These are phyloP conservation scores for Hoplias malabaricus DNA, from an alignment of 2,113 vertebrate species.

Conservation along the genomic window DNA sequence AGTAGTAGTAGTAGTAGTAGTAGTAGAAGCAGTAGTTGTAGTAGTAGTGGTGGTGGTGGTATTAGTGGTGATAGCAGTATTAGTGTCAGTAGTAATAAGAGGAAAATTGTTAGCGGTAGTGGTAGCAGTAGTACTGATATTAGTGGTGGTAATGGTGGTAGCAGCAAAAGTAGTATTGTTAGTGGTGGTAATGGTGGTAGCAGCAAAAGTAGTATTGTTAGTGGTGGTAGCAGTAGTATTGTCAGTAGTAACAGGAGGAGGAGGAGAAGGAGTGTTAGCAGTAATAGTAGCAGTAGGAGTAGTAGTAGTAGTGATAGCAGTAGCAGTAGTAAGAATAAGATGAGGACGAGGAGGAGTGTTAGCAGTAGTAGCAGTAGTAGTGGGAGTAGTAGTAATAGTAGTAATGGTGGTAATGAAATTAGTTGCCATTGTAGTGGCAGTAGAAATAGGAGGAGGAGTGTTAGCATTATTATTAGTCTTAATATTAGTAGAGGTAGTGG, in stretches of 20 bases:
- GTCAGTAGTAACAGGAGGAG: neutral
- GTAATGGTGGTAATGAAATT: neutral
- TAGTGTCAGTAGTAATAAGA: neutral
- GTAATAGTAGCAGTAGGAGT: neutral
- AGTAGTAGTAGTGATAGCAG: too few relatives aligned
- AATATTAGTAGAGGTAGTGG: neutral
- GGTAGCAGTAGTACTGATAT: neutral
- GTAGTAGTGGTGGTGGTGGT: neutral
- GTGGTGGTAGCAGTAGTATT: neutral
- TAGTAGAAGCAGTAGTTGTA: too few relatives aligned
- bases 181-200: neutral
- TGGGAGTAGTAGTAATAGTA: neutral
- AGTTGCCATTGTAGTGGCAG: neutral
- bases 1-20: neutral
- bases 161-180: neutral
- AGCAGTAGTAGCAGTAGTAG: neutral
- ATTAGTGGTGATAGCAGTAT: neutral
- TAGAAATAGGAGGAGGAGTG: neutral
- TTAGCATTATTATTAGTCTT: too few relatives aligned
- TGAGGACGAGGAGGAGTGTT: too few relatives aligned
- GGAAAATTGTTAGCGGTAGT: neutral
- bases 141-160: neutral
- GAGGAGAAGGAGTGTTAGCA: neutral
- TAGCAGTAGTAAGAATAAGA: neutral
- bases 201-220: neutral